Evolutionary conservation across 2,797 vertebrate genomes (phyloP).

Genomic region (Microhierax caerulescens): DNA sequence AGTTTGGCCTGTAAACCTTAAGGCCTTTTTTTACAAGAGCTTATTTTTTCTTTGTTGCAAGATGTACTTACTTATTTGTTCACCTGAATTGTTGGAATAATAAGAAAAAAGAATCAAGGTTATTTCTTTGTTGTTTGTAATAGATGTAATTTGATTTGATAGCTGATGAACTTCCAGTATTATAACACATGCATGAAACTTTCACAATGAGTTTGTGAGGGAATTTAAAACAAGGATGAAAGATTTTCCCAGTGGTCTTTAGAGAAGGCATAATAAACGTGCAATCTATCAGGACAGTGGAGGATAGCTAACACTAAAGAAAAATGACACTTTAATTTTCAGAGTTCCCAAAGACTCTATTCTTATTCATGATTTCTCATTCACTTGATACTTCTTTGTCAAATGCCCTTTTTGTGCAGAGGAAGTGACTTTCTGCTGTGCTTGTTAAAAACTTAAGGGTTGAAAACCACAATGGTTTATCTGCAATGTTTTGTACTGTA

Average conservation of each 20-base stretch:
- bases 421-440: background rate
- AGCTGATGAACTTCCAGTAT: background rate
- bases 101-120: background rate
- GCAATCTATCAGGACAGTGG: accelerated
- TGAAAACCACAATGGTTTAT: background rate
- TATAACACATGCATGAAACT: background rate
- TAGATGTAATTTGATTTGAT: background rate
- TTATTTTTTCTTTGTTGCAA: background rate
- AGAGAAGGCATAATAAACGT: background rate
- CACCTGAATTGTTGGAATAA: background rate
- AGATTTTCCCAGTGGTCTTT: background rate
- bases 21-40: background rate
- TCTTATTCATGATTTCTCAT: background rate
- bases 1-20: background rate
- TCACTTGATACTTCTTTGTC: background rate
- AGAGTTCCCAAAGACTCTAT: background rate
- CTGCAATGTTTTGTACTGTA: background rate
- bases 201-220: background rate
- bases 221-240: background rate
- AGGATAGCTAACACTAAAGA: background rate
- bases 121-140: background rate
- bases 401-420: background rate
- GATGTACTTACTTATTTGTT: background rate
- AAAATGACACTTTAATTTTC: background rate
- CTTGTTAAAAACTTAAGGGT: background rate